phyloP scores from a whole-genome alignment of 2,797 vertebrate genomes.

The Apogon talboti region DNA sequence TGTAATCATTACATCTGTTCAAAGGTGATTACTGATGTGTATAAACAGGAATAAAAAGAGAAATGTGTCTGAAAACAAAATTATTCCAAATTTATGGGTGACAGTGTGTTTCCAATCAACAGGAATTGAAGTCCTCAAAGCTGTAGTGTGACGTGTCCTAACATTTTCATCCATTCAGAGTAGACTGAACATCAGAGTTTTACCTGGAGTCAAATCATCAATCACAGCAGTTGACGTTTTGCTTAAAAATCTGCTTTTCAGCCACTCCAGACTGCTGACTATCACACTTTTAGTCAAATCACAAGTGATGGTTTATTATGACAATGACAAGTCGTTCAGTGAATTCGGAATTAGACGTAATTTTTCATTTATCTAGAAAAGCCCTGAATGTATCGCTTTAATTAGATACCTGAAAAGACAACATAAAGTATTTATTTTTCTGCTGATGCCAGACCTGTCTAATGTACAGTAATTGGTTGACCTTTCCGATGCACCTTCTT shows the following conservation, averaged over 20 bases:
- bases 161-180: no score
- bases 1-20: no score
- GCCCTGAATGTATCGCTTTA: slow-evolving; percentile 2
- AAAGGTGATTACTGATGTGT: no score
- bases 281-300: neutral
- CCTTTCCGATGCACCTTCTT: slow-evolving; percentile 27
- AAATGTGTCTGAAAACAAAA: no score
- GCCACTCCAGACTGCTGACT: slow-evolving; percentile 7
- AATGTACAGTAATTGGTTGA: slow-evolving; percentile 25
- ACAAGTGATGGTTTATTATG: neutral
- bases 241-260: slow-evolving; percentile 1
- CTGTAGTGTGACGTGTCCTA: no score
- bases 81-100: no score
- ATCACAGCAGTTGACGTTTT: no score
- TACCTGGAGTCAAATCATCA: no score
- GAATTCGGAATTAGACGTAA: neutral
- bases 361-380: neutral
- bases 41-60: no score
- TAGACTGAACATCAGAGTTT: no score
- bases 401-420: slow-evolving; percentile 11
- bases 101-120: no score
- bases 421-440: neutral
- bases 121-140: no score
- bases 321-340: neutral
- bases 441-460: slow-evolving; percentile 17